Percentiles rank a stretch among this genome's conserved stretches.
Evolutionary conservation across 2,113 vertebrate genomes (phyloP).

Genomic region (Trachemys scripta): DNA sequence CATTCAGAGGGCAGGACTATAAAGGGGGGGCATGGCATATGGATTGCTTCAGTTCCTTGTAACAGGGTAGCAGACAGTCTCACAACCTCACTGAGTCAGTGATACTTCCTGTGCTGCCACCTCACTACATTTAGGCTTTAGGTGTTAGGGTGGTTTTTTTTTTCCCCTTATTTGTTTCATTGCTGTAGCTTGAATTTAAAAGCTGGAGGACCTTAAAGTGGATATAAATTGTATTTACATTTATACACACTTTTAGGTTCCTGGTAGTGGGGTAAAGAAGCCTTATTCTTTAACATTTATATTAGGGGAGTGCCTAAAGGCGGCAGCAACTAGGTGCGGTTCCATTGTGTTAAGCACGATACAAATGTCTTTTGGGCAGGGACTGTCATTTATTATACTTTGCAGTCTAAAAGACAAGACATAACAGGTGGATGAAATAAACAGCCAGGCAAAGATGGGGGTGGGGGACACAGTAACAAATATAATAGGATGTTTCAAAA

Average conservation of each 20-base stretch:
- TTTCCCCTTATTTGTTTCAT: too few relatives aligned
- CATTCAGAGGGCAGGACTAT: too few relatives aligned
- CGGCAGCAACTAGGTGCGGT: neutral
- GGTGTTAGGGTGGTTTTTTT: too few relatives aligned
- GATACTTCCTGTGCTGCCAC: too few relatives aligned
- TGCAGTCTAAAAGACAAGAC: neutral
- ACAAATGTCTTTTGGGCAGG: neutral
- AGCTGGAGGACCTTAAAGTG: too few relatives aligned
- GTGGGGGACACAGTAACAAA: neutral
- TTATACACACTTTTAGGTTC: neutral
- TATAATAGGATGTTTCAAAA: neutral
- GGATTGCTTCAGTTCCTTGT: too few relatives aligned
- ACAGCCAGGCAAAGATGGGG: rapidly evolving
- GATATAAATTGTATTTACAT: neutral
- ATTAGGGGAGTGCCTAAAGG: neutral
- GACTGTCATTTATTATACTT: neutral
- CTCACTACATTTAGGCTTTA: too few relatives aligned
- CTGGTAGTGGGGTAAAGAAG: neutral
- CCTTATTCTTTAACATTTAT: neutral
- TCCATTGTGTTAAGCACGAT: neutral
- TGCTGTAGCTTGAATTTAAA: too few relatives aligned
- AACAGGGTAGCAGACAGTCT: too few relatives aligned
- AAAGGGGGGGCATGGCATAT: too few relatives aligned
- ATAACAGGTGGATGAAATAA: neutral
- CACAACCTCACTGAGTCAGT: too few relatives aligned